phyloP scores from a whole-genome alignment of 1,140 invertebrate genomes.

The Periplaneta americana region DNA sequence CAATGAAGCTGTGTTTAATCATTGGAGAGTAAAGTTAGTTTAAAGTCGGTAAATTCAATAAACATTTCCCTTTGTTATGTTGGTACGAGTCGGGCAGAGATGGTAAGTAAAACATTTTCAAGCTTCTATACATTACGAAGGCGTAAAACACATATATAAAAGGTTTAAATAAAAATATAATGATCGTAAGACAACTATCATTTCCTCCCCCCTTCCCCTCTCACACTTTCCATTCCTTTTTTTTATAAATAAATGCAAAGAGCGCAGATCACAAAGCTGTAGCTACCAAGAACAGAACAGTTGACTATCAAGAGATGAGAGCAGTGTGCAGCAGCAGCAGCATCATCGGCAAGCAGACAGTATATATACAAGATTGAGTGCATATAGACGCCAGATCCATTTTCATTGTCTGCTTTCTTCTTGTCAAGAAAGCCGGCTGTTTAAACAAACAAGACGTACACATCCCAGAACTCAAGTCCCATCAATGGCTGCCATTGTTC shows the following conservation, averaged over 20 bases:
- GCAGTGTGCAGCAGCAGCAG: not conserved
- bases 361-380: slow-evolving; percentile 8
- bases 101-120: not conserved
- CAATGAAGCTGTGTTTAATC: not conserved
- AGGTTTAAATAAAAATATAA: not conserved
- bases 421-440: slow-evolving; percentile 3
- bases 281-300: not conserved
- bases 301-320: not conserved
- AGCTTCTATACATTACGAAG: not conserved
- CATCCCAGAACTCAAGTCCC: not conserved
- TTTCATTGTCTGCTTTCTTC: slow-evolving; percentile 10
- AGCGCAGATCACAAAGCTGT: not conserved
- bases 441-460: slow-evolving; percentile 4
- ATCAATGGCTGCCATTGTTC: slow-evolving; percentile 3
- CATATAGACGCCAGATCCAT: slow-evolving; percentile 10
- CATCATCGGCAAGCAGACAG: too few species aligned
- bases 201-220: not conserved
- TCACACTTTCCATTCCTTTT: too few species aligned
- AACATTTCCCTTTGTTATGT: not conserved
- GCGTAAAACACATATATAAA: not conserved
- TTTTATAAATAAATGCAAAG: not conserved
- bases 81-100: not conserved
- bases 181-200: not conserved
- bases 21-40: not conserved
- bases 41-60: not conserved